Percentiles rank a stretch among this genome's conserved stretches.
Evolutionary conservation across 2,113 vertebrate species (phyloP).

Genomic region (Odocoileus hemionus): DNA sequence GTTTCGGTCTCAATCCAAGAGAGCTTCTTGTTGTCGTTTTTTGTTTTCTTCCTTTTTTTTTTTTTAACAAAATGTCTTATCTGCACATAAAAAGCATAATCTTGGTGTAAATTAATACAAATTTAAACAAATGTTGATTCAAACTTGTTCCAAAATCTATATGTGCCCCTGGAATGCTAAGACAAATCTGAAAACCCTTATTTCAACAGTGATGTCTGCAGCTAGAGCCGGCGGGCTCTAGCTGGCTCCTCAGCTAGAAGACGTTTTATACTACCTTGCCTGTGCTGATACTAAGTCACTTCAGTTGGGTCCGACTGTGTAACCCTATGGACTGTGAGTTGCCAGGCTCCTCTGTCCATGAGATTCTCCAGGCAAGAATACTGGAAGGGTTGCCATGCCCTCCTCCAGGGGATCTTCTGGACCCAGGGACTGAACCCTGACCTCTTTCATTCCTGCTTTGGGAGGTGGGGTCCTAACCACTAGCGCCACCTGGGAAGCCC

Average conservation of each 20-base stretch:
- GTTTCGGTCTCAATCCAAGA: not conserved
- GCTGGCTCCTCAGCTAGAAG: not conserved
- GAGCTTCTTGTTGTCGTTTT: not conserved
- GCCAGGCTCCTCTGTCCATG: not conserved
- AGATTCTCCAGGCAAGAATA: not conserved
- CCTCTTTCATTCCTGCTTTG: not conserved
- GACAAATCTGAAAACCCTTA: not conserved
- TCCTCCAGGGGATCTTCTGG: not conserved
- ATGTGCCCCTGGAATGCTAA: not conserved
- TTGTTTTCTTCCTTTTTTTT: not conserved
- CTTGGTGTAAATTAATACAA: not conserved
- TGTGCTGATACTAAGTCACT: not conserved
- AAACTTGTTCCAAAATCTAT: not conserved
- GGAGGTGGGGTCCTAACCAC: not conserved
- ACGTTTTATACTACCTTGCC: not conserved
- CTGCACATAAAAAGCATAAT: not conserved
- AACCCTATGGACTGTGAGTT: not conserved
- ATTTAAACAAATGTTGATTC: slow-evolving; percentile 10
- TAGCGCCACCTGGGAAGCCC: not conserved
- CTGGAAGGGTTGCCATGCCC: not conserved
- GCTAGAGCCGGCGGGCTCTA: not conserved
- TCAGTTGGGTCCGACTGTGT: not conserved
- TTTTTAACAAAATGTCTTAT: not conserved
- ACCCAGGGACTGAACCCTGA: not conserved
- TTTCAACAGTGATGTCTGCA: not conserved